These are phyloP conservation scores for Lepus americanus DNA, from an alignment of 2,113 vertebrate species.

Conservation along the genomic window DNA sequence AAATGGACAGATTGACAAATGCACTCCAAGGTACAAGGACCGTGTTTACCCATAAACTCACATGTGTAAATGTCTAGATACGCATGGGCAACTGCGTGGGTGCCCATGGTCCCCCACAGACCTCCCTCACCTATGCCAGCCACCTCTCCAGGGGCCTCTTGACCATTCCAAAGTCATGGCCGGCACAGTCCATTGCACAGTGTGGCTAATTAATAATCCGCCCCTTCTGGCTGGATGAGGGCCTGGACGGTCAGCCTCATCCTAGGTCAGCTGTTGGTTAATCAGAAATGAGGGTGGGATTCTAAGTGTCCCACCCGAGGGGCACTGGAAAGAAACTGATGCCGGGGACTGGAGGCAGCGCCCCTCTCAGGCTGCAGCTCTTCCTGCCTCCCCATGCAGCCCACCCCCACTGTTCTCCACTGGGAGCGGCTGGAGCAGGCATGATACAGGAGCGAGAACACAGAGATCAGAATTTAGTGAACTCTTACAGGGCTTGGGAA, in stretches of 20 bases:
- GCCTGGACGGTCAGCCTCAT: neutral
- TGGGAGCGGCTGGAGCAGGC: neutral
- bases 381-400: neutral
- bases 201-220: constrained; percentile 33
- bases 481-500: neutral
- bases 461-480: neutral
- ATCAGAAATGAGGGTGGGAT: constrained; percentile 62
- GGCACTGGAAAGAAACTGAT: neutral
- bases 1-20: constrained; percentile 1
- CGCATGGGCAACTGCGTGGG: neutral
- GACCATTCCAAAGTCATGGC: neutral
- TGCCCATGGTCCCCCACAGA: neutral
- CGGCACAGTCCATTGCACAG: neutral
- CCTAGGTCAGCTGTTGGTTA: constrained; percentile 47
- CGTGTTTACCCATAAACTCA: neutral
- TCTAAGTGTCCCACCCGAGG: constrained; percentile 1
- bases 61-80: neutral
- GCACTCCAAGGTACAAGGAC: neutral
- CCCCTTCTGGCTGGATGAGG: neutral
- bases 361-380: neutral
- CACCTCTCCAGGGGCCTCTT: neutral
- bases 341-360: neutral
- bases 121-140: neutral
- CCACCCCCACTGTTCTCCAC: neutral
- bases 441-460: neutral